Conservation (phyloP, 1,140 invertebrate genomes). For the Euura saliciscinereae region DNA sequence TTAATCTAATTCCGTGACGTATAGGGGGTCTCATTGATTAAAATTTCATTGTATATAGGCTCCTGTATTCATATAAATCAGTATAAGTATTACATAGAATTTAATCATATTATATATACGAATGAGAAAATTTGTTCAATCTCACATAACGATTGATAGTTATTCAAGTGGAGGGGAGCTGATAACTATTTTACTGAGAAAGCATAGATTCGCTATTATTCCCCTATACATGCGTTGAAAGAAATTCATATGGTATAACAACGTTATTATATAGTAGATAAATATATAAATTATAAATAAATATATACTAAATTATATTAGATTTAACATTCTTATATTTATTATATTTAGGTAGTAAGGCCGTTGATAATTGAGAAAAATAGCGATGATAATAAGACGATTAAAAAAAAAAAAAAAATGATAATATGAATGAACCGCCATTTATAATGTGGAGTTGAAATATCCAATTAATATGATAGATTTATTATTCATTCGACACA, state of each 20-base stretch:
- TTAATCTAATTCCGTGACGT: background rate
- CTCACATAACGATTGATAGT: no score
- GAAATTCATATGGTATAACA: constrained; percentile 1
- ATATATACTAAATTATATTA: constrained; percentile 5
- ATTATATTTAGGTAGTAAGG: background rate
- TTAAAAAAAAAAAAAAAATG: background rate
- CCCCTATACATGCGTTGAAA: constrained; percentile 2
- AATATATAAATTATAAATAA: constrained; percentile 6
- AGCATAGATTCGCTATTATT: background rate
- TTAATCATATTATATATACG: background rate
- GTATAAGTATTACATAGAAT: background rate
- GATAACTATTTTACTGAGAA: background rate
- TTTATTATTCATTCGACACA: background rate
- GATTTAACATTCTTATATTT: constrained; percentile 2
- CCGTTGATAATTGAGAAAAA: background rate
- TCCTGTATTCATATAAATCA: background rate
- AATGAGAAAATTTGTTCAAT: background rate
- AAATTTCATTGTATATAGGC: background rate
- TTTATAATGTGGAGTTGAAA: no score
- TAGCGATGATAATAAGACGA: background rate
- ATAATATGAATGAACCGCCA: background rate
- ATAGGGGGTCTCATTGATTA: background rate
- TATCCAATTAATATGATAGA: background rate
- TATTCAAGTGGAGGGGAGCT: background rate
- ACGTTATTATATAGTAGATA: constrained; percentile 4